Conservation (phyloP, 1,140 invertebrate genomes). For the Drosophila novamexicana region DNA sequence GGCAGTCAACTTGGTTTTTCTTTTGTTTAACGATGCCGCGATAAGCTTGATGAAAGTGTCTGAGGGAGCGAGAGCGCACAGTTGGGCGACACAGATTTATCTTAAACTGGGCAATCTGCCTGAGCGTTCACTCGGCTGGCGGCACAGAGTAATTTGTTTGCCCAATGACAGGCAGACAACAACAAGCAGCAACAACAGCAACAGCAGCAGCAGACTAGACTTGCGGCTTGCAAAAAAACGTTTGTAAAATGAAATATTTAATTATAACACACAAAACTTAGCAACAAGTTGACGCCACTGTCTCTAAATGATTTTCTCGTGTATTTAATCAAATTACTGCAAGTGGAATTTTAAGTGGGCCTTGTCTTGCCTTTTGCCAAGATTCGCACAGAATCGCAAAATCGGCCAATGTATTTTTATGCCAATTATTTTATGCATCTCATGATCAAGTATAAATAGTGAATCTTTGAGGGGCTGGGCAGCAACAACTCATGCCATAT, state of each 20-base stretch:
- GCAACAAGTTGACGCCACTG: slow-evolving; percentile 17
- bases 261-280: slow-evolving; percentile 26
- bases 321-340: slow-evolving; percentile 26
- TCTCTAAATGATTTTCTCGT: slow-evolving; percentile 6
- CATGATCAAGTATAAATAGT: neutral
- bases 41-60: slow-evolving; percentile 81
- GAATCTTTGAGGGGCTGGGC: neutral
- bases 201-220: neutral
- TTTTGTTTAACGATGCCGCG: slow-evolving; percentile 60
- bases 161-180: slow-evolving; percentile 55
- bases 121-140: slow-evolving; percentile 7
- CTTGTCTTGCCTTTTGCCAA: slow-evolving; percentile 39
- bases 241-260: slow-evolving; percentile 27
- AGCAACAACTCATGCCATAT: slow-evolving; percentile 4
- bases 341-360: slow-evolving; percentile 43
- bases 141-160: slow-evolving; percentile 63
- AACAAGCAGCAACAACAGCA: slow-evolving; percentile 20
- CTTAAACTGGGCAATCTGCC: slow-evolving; percentile 62
- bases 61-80: slow-evolving; percentile 29
- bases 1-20: slow-evolving; percentile 44
- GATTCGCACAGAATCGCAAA: slow-evolving; percentile 12
- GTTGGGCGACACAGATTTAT: slow-evolving; percentile 54
- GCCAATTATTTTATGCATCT: slow-evolving; percentile 45
- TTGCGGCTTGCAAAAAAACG: slow-evolving; percentile 1
- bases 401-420: slow-evolving; percentile 31